Evolutionary conservation across 2,888 invertebrate species (phyloP).

Genomic region (Coenonympha arcania): DNA sequence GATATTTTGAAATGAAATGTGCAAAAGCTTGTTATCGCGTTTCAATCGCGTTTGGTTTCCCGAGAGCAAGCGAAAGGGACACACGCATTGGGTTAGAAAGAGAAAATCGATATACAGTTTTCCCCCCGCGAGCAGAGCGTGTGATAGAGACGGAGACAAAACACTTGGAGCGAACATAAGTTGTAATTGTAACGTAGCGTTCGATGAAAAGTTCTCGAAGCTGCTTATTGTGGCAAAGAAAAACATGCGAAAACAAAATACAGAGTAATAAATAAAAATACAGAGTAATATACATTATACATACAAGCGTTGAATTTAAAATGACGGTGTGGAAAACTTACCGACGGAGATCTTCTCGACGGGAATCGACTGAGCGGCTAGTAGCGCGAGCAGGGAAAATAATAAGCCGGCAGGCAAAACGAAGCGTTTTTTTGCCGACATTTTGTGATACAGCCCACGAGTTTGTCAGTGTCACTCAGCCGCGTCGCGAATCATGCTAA

Average conservation of each 20-base stretch:
- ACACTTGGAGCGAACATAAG: slow-evolving; percentile 27
- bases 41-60: slow-evolving; percentile 21
- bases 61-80: slow-evolving; percentile 36
- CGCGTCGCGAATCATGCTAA: slow-evolving; percentile 31
- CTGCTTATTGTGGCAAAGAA: background rate
- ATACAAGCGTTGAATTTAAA: slow-evolving; percentile 20
- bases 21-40: slow-evolving; percentile 21
- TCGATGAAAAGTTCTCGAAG: background rate
- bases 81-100: slow-evolving; percentile 39
- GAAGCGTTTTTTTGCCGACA: slow-evolving; percentile 34
- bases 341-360: slow-evolving; percentile 69
- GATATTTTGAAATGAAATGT: slow-evolving; percentile 21
- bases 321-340: slow-evolving; percentile 41
- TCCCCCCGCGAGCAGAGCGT: slow-evolving; percentile 32
- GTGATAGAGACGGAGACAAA: slow-evolving; percentile 44
- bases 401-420: slow-evolving; percentile 43
- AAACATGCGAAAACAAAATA: background rate
- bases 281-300: background rate
- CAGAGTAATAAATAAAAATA: background rate
- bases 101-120: slow-evolving; percentile 41
- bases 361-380: slow-evolving; percentile 55
- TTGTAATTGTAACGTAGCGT: background rate
- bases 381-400: slow-evolving; percentile 45
- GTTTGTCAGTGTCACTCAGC: slow-evolving; percentile 7
- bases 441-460: slow-evolving; percentile 23